These are phyloP conservation scores for Lophura nycthemera DNA, from an alignment of 2,113 vertebrate genomes.

Conservation along the genomic window DNA sequence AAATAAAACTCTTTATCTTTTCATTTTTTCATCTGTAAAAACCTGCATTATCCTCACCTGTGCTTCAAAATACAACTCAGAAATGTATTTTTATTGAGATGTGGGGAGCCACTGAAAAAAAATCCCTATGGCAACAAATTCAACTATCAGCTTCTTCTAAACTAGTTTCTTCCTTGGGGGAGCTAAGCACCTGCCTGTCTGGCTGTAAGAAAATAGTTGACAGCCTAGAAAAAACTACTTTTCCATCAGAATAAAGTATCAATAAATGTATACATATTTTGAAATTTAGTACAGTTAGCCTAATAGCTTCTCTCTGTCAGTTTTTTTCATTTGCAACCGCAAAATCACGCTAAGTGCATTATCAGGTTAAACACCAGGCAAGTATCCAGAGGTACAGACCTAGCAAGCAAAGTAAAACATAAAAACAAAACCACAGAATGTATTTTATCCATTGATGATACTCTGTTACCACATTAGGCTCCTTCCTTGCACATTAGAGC, in stretches of 20 bases:
- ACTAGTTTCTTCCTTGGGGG: not conserved
- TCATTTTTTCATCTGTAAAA: not conserved
- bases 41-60: not conserved
- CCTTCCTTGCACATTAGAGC: not conserved
- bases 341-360: not conserved
- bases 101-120: not conserved
- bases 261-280: not conserved
- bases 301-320: not conserved
- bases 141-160: not conserved
- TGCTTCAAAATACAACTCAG: not conserved
- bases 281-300: not conserved
- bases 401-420: not conserved
- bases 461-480: not conserved
- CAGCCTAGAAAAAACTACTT: not conserved
- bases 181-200: not conserved
- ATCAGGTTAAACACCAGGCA: not conserved
- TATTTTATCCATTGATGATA: not conserved
- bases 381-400: not conserved
- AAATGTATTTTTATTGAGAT: not conserved
- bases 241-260: not conserved
- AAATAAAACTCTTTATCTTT: not conserved
- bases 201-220: not conserved
- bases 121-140: not conserved
- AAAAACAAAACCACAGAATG: not conserved
- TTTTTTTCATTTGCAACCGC: not conserved